Percentiles rank a stretch among this genome's conserved stretches.
phyloP scores from a whole-genome alignment of 2,888 invertebrate species.

The Agrotis segetum region DNA sequence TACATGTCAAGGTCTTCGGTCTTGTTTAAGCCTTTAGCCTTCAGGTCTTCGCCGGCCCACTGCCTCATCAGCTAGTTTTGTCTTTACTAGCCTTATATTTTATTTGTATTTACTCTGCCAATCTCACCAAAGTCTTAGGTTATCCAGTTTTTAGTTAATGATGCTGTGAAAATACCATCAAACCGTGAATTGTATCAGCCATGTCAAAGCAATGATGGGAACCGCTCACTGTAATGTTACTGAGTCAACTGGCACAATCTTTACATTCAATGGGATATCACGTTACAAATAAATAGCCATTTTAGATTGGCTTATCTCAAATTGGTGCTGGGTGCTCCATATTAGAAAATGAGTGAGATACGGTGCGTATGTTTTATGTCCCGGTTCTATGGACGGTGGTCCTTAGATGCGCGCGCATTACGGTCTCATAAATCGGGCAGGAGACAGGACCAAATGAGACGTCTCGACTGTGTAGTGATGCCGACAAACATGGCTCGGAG shows the following conservation, averaged over 20 bases:
- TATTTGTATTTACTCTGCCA: too few species aligned
- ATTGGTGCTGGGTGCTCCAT: slow-evolving; percentile 33
- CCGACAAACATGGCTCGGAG: slow-evolving; percentile 60
- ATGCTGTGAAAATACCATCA: too few species aligned
- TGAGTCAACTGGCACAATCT: slow-evolving; percentile 14
- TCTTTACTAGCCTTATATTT: too few species aligned
- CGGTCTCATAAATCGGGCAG: slow-evolving; percentile 72
- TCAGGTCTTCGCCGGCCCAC: too few species aligned
- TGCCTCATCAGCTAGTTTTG: too few species aligned
- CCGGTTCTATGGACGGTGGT: slow-evolving; percentile 53
- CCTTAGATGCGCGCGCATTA: slow-evolving; percentile 70
- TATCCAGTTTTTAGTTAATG: too few species aligned
- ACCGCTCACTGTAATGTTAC: background rate
- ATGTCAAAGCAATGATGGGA: background rate
- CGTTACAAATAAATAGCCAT: slow-evolving; percentile 29
- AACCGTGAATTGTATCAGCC: background rate
- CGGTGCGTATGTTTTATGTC: slow-evolving; percentile 48
- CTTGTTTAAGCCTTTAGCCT: too few species aligned
- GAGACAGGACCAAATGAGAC: slow-evolving; percentile 71
- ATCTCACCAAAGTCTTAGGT: too few species aligned
- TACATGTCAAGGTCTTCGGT: too few species aligned
- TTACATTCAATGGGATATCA: slow-evolving; percentile 32
- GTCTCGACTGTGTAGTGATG: slow-evolving; percentile 63
- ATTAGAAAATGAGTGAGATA: slow-evolving; percentile 50
- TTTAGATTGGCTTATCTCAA: slow-evolving; percentile 23